phyloP scores from a whole-genome alignment of 2,888 invertebrate species.

The Drosophila ustulata region DNA sequence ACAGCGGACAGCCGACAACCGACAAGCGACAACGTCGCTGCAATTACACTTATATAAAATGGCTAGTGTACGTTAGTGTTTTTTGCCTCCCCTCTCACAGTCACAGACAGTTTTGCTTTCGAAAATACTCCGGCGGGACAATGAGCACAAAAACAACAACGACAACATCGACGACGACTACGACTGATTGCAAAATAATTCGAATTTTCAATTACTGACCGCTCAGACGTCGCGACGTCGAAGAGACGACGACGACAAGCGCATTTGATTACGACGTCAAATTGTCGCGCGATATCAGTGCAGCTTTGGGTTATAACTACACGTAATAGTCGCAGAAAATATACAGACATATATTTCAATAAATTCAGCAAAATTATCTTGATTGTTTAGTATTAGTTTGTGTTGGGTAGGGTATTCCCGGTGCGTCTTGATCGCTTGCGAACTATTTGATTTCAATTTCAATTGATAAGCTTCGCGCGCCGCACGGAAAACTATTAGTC shows the following conservation, averaged over 20 bases:
- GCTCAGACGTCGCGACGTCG: conserved; percentile 79
- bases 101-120: conserved; percentile 26
- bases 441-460: conserved; percentile 69
- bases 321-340: neutral
- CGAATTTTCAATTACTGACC: conserved; percentile 73
- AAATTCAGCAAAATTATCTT: no score
- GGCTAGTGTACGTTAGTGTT: conserved; percentile 12
- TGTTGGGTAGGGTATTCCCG: conserved; percentile 46
- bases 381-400: neutral
- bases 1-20: conserved; percentile 19
- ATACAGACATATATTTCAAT: no score
- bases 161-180: conserved; percentile 14
- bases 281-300: conserved; percentile 37
- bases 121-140: neutral
- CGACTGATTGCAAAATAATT: conserved; percentile 75
- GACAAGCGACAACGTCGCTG: conserved; percentile 15
- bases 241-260: conserved; percentile 37
- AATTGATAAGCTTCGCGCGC: conserved; percentile 71
- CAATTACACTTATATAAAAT: conserved; percentile 69
- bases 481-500: conserved; percentile 67
- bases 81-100: neutral
- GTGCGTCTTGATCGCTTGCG: conserved; percentile 34
- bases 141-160: conserved; percentile 2
- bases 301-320: neutral
- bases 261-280: conserved; percentile 59